These are phyloP conservation scores for Penaeus vannamei DNA, from an alignment of 1,140 invertebrate species.

Conservation along the genomic window DNA sequence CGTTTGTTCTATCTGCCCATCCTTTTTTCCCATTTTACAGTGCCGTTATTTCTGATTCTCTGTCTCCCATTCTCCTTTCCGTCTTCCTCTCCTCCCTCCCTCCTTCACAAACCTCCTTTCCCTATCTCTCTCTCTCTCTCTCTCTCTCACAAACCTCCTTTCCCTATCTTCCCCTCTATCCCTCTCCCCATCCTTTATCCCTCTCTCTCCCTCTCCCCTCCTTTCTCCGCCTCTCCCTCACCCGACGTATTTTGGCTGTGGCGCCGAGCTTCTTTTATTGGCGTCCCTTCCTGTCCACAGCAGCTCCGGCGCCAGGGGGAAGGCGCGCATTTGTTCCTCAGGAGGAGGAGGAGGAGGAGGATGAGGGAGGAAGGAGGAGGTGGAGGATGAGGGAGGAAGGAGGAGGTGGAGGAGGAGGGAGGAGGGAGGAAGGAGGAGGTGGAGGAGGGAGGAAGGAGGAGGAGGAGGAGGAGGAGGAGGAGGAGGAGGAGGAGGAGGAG, in stretches of 20 bases:
- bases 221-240: background rate
- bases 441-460: background rate
- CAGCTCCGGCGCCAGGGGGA: conserved; percentile 55
- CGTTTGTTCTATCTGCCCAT: background rate
- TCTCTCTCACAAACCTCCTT: background rate
- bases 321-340: conserved; percentile 44
- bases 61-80: too few species aligned
- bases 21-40: background rate
- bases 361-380: background rate
- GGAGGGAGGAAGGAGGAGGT: background rate
- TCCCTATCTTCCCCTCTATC: background rate
- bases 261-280: conserved; percentile 60
- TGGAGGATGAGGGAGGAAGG: background rate
- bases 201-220: background rate
- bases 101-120: background rate
- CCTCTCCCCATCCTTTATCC: background rate
- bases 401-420: background rate
- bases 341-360: background rate
- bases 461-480: background rate
- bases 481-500: background rate
- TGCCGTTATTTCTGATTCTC: too few species aligned
- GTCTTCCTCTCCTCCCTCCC: too few species aligned
- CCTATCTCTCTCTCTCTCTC: background rate
- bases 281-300: conserved; percentile 57
- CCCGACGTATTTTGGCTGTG: conserved; percentile 48